Percentiles rank a stretch among this genome's conserved stretches.
Evolutionary conservation across 2,888 invertebrate genomes (phyloP).

Genomic region (Chrysolina americana): DNA sequence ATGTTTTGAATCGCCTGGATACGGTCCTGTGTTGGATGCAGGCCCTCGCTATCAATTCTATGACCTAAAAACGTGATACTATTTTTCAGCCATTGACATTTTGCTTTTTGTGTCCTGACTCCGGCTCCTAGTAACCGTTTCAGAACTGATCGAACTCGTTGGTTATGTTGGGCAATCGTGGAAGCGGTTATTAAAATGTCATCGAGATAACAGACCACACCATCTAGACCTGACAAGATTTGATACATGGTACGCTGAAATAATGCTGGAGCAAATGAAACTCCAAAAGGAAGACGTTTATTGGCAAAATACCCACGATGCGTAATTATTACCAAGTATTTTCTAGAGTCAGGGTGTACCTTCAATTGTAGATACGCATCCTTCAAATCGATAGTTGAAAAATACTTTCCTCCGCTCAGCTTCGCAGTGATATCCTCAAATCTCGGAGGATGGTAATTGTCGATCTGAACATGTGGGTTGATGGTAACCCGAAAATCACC

Average conservation of each 20-base stretch:
- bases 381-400: conserved; percentile 11
- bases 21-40: neutral
- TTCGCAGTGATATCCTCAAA: conserved; percentile 31
- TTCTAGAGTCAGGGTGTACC: conserved; percentile 31
- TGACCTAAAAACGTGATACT: no score
- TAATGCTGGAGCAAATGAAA: conserved; percentile 38
- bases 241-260: conserved; percentile 46
- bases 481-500: conserved; percentile 49
- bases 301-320: conserved; percentile 36
- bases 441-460: conserved; percentile 22
- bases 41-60: no score
- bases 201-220: conserved; percentile 20
- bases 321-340: conserved; percentile 29
- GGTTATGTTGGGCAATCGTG: conserved; percentile 10
- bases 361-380: conserved; percentile 27
- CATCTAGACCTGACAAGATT: conserved; percentile 34
- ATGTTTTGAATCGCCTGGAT: conserved; percentile 32
- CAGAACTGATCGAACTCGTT: neutral
- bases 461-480: conserved; percentile 36
- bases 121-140: neutral
- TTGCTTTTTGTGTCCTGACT: conserved; percentile 4
- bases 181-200: conserved; percentile 26
- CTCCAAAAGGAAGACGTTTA: conserved; percentile 41
- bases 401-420: neutral
- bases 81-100: conserved; percentile 11